Evolutionary conservation across 2,888 invertebrate genomes (phyloP), one percentile per base, ranked within the genome.

Genomic region (Cyclophora punctaria): DNA sequence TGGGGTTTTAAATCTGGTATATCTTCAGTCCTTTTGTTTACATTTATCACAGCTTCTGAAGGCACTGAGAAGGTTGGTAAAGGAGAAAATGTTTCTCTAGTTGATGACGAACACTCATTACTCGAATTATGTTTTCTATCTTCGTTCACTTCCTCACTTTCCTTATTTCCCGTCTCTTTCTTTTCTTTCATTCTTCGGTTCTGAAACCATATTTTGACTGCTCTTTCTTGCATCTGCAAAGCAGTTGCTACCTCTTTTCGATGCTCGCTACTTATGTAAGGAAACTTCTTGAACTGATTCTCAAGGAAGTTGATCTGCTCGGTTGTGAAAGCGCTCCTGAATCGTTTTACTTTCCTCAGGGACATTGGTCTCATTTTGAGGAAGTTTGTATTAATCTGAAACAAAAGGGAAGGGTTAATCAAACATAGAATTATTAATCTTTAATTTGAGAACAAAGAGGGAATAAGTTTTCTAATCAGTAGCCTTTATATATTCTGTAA

Each of bases 131-230:
- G 63, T 55, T 68, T 69, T 58, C 52, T 60, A 57, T 59, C 64
- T 61, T 41, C 53, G 47, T 41, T 54, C 56, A 49, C 58, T 63
- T 49, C 47, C 59, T 47, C 56, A 5, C 48, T 64, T 49, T 64
- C 60, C 41, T 67, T 60, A 48, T 70, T 66, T 42, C 56, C 48
- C 56, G 34, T 72, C 54, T 91, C 91, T 69, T 92, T 93, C 70
- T 93, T 93, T 67, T 88, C 87, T 60, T 92, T 93, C 94, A 95
- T 95, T 4, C 95, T 82, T 1, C 95, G 86, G 72, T 95, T 95
- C 73, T 96, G 95, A 68, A 95, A 96, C 95, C 95, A 95, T 50
- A 95, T 93, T 75, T 95, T 96, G 37, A 96, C 91, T 60, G 95
- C 94, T 49, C 92, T 83, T 67, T 96, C 95, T 1, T 92, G 87